These are phyloP conservation scores for Mustela lutreola DNA, from an alignment of 2,113 vertebrate species.

Conservation along the genomic window DNA sequence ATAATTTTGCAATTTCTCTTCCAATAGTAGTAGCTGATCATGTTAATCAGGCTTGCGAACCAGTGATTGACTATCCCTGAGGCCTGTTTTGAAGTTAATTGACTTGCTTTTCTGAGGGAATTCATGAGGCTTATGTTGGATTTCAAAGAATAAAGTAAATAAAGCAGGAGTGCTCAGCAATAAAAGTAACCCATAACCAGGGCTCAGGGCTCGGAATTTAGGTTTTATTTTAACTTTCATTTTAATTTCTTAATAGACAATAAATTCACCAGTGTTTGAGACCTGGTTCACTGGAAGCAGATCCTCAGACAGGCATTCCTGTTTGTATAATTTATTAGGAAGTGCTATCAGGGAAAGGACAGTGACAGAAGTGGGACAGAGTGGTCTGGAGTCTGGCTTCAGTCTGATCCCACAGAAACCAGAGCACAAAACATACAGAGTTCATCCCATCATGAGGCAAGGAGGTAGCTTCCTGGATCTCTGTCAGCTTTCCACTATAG, in stretches of 20 bases:
- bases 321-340: neutral
- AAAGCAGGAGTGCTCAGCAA: neutral
- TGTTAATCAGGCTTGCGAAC: neutral
- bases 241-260: slow-evolving; percentile 39
- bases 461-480: neutral
- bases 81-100: neutral
- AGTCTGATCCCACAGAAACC: neutral
- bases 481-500: neutral
- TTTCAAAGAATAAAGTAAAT: slow-evolving; percentile 55
- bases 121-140: neutral
- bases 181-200: neutral
- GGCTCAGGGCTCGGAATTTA: neutral
- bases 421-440: neutral
- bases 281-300: neutral
- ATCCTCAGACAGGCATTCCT: neutral
- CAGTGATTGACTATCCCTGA: neutral
- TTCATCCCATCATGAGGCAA: neutral
- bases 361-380: neutral
- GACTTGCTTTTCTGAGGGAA: slow-evolving; percentile 6
- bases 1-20: neutral
- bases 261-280: slow-evolving; percentile 16
- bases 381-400: neutral
- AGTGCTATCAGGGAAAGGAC: neutral
- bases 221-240: slow-evolving; percentile 13
- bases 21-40: neutral